Evolutionary conservation across 1,140 invertebrate species (phyloP), one percentile per base, ranked within the genome.

Genomic region (Sesamia nonagrioides): DNA sequence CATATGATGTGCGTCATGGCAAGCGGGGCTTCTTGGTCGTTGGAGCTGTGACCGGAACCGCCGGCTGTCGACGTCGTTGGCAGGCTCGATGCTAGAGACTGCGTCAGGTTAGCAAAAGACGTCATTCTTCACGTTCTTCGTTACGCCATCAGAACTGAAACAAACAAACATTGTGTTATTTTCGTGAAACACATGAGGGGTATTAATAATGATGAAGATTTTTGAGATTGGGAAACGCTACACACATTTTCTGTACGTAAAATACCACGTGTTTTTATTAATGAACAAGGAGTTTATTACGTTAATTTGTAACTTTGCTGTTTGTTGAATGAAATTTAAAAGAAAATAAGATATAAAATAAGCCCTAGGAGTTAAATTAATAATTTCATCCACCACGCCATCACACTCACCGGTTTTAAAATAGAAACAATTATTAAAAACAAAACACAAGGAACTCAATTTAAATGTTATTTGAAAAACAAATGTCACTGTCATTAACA

Each of bases 1-100:
- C 92, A 93, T 50, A 95, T 88, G 79, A 94, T 87, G 73, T 93
- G 90, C n/a, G 91, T 88, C 92, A 95, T 94, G 13, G 83, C 87
- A 13, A 92, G 81, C 35, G 90, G 81, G n/a, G 89, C 88, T 48
- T 92, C 91, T n/a, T 83, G 88, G 63, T 90, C 86, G 68, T 71
- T 84, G 40, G 88, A 81, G 56, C 76, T 79, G 78, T 87, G 85
- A 76, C 77, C 83, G 7, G 87, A 78, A 13, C 69, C 82, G 42
- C 84, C 81, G 9, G 88, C 80, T n/a, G 86, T 78, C 17, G 91
- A 90, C 7, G 91, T 88, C 63, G 91, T 84, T 52, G 92, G 91
- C 80, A 89, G 84, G 71, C 88, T 91, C 42, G 90, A 87, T 66
- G 88, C 84, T 40, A 90, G 86, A 81, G 92, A 89, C 81, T 91